These are phyloP conservation scores for Daphoenositta chrysoptera DNA, from an alignment of 2,113 vertebrate species.

Conservation along the genomic window DNA sequence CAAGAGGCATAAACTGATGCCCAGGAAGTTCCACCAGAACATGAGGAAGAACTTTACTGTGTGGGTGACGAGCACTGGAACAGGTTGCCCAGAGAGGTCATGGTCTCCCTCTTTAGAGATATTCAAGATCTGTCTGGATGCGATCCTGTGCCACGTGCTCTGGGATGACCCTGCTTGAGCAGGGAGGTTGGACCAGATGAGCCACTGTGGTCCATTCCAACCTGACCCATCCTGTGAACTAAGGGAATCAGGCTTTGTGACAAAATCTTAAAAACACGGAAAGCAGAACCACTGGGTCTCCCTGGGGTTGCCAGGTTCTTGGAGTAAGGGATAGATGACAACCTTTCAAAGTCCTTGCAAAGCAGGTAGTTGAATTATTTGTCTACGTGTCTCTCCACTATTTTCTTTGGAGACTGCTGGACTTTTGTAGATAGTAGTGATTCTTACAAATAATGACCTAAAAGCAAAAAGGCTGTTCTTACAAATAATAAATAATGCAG, in stretches of 20 bases:
- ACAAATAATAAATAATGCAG: background rate
- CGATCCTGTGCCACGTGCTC: background rate
- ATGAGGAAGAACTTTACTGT: background rate
- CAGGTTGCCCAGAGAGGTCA: background rate
- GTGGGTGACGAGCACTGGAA: background rate
- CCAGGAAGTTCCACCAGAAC: background rate
- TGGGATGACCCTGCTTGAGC: background rate
- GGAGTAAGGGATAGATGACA: too few species aligned
- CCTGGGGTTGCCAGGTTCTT: background rate
- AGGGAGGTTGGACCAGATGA: background rate
- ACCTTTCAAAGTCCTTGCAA: background rate
- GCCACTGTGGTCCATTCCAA: background rate
- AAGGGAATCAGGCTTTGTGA: background rate
- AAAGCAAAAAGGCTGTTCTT: background rate
- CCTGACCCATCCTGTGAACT: background rate
- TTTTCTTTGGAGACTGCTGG: background rate
- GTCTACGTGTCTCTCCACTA: fast-evolving
- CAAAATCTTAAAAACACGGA: fast-evolving
- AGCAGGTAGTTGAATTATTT: background rate
- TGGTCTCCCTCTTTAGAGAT: background rate
- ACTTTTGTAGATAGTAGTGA: fast-evolving
- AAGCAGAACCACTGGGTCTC: background rate
- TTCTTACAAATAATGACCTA: background rate
- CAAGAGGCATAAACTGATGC: background rate
- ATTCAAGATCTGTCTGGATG: background rate